phyloP scores from a whole-genome alignment of 1,140 invertebrate genomes.

The Caenorhabditis brenneri region DNA sequence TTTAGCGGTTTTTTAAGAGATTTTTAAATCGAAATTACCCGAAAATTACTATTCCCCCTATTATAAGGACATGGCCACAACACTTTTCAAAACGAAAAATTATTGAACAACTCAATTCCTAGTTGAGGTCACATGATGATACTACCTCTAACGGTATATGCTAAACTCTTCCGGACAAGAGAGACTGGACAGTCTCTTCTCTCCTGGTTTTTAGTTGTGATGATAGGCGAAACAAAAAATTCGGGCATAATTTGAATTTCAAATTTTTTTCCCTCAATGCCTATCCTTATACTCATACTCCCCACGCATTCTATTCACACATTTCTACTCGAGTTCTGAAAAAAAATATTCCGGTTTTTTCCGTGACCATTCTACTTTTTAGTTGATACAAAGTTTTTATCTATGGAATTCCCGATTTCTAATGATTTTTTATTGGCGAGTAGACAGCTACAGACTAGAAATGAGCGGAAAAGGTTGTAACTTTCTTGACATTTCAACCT shows the following conservation, averaged over 20 bases:
- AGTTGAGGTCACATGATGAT: no score
- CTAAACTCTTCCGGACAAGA: no score
- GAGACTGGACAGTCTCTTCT: no score
- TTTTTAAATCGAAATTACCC: no score
- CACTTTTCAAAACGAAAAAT: no score
- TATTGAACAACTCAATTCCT: no score
- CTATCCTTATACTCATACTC: neutral
- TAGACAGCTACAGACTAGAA: constrained; percentile 27
- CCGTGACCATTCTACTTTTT: neutral
- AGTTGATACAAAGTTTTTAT: neutral
- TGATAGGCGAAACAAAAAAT: no score
- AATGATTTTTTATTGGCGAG: constrained; percentile 26
- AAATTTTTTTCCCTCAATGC: neutral
- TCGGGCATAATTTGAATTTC: constrained; percentile 19
- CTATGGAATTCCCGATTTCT: constrained; percentile 26
- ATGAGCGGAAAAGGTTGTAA: neutral
- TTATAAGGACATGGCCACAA: no score
- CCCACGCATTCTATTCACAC: neutral
- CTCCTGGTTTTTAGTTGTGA: no score
- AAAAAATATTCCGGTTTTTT: neutral
- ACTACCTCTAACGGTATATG: no score
- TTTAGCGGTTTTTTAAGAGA: no score
- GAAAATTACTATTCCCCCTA: no score
- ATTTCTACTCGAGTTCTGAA: neutral
- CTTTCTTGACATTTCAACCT: neutral